Conservation (phyloP, 2,888 invertebrate species). For the Drosophila picticornis region DNA sequence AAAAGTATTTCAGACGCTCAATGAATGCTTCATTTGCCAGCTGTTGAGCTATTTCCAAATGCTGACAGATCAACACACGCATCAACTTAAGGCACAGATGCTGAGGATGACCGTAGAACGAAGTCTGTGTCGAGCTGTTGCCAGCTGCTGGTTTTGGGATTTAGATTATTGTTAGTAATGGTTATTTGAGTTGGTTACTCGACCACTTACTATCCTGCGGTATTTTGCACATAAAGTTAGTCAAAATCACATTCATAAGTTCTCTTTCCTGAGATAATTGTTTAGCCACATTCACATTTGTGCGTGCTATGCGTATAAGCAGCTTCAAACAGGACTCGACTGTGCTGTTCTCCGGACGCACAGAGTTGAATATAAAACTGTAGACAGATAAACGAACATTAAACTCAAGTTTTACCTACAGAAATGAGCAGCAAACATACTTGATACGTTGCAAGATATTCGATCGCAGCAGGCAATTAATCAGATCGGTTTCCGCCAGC, state of each 20-base stretch:
- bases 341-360: constrained; percentile 90
- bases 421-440: constrained; percentile 76
- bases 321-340: constrained; percentile 92
- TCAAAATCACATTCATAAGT: constrained; percentile 88
- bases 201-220: constrained; percentile 63
- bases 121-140: constrained; percentile 30
- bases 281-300: constrained; percentile 89
- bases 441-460: constrained; percentile 91
- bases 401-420: background rate
- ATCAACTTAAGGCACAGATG: constrained; percentile 90
- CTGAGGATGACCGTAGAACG: constrained; percentile 89
- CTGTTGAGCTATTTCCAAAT: constrained; percentile 76
- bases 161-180: too few relatives aligned
- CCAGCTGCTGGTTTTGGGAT: constrained; percentile 49
- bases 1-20: constrained; percentile 79
- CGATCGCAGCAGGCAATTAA: constrained; percentile 90
- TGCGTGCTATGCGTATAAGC: constrained; percentile 91
- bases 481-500: constrained; percentile 92
- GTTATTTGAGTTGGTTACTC: constrained; percentile 46
- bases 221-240: constrained; percentile 86
- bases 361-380: constrained; percentile 90
- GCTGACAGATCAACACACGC: constrained; percentile 89
- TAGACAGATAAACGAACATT: constrained; percentile 38
- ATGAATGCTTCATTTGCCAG: constrained; percentile 66
- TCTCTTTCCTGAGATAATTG: constrained; percentile 88